phyloP scores from a whole-genome alignment of 2,797 vertebrate genomes.

The Toxotes lorentzi region DNA sequence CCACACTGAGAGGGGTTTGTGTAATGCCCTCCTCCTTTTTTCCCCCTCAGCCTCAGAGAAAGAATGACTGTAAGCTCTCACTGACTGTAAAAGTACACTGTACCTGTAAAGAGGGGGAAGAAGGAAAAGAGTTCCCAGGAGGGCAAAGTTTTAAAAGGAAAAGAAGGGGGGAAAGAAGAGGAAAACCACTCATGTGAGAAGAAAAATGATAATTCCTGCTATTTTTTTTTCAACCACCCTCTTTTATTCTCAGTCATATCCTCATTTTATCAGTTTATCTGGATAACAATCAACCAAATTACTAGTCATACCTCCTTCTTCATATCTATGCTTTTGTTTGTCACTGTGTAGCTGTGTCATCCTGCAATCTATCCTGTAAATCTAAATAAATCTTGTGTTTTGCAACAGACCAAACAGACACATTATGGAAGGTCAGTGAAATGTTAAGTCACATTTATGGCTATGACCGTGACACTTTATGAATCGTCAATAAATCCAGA shows the following conservation, averaged over 20 bases:
- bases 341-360: not conserved
- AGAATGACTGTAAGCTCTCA: conserved; percentile 29
- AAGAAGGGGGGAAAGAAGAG: not conserved
- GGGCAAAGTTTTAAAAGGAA: conserved; percentile 25
- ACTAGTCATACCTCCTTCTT: not conserved
- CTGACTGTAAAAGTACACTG: conserved; percentile 31
- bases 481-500: not conserved
- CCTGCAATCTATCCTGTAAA: not conserved
- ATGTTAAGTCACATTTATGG: conserved; percentile 13
- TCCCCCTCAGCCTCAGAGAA: conserved; percentile 39
- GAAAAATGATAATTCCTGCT: not conserved
- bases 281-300: conserved; percentile 28
- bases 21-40: conserved; percentile 18
- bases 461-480: not conserved
- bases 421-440: not conserved
- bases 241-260: conserved; percentile 30
- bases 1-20: conserved; percentile 42
- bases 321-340: conserved; percentile 6
- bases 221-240: not conserved
- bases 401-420: not conserved
- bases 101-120: conserved; percentile 40
- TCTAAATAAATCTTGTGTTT: not conserved
- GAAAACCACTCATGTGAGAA: not conserved
- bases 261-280: conserved; percentile 51
- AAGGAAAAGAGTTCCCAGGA: not conserved